Evolutionary conservation across 2,797 vertebrate species (phyloP).

Genomic region (Sebastes paucispinis): DNA sequence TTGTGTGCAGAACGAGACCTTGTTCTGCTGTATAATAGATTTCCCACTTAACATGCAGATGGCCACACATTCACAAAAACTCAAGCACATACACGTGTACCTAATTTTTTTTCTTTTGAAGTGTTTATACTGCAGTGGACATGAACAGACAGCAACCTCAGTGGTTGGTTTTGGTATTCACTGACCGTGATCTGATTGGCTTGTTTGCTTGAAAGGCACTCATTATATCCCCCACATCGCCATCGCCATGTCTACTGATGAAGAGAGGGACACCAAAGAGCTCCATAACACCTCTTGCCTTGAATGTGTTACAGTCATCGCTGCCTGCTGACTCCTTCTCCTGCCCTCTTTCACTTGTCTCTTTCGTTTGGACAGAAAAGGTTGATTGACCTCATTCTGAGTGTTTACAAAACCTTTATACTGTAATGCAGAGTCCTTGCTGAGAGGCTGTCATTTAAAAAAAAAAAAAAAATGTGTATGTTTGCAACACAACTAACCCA

Average conservation of each 20-base stretch:
- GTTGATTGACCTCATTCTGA: conserved; percentile 24
- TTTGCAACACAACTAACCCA: background rate
- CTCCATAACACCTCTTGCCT: conserved; percentile 19
- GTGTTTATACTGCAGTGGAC: conserved; percentile 11
- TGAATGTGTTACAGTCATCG: conserved; percentile 2
- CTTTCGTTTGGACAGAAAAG: conserved; percentile 15
- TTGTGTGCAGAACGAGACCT: conserved; percentile 30
- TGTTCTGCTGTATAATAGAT: conserved; percentile 51
- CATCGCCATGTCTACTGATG: conserved; percentile 1
- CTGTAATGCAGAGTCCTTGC: background rate
- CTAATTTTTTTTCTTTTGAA: background rate
- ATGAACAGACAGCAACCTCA: conserved; percentile 7
- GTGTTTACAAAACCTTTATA: conserved; percentile 4
- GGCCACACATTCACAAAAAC: conserved; percentile 7
- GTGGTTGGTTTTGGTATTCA: conserved; percentile 20
- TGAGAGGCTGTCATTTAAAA: conserved; percentile 8
- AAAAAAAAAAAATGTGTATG: background rate
- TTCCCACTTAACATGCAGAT: conserved; percentile 53
- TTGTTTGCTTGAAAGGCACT: conserved; percentile 37
- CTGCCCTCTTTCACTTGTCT: background rate
- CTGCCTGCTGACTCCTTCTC: conserved; percentile 4
- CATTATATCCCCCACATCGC: conserved; percentile 33
- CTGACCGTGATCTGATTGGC: conserved; percentile 26
- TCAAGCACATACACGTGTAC: background rate
- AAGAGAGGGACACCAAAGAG: conserved; percentile 12